Evolutionary conservation across 2,888 invertebrate species (phyloP), one percentile per base, ranked within the genome.

Genomic region (Temnothorax rugatulus): DNA sequence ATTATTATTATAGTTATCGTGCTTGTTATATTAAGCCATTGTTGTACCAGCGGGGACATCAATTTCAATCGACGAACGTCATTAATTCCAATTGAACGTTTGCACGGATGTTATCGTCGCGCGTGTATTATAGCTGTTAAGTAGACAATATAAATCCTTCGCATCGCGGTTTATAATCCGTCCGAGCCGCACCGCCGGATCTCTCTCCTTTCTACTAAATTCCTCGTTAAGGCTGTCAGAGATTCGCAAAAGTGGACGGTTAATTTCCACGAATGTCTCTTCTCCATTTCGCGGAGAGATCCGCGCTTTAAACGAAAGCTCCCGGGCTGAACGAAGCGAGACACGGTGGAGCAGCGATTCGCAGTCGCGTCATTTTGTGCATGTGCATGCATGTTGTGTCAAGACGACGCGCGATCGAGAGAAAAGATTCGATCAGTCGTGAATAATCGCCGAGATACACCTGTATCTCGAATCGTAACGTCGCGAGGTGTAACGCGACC

Each of bases 11-110:
- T 71, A 21, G 38, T 75, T 38, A 63, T 34, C 25, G 47, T 29
- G 15, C 47, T 47, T 25, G 44, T 47, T 47, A 63, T 63, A 71
- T 69, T 54, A 38, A 34, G 34, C 13, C 18, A 75, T 75, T 34
- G 41, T n/a, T n/a, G 4, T 21, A 29, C 47, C n/a, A 71, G 69
- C 25, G 41, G 8, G n/a, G 47, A 75, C 44, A 29, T 75, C 38
- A 63, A 63, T 75, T 63, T 75, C 7, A 34, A 34, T 75, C 63
- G n/a, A 44, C 44, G 44, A 74, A 74, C 29, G 25, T n/a, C 29
- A 61, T 75, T 75, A 47, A 75, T 75, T 61, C 21, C 44, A 75
- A 75, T 75, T 29, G 44, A 61, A 75, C 29, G 7, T 75, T 63
- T 50, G 15, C 75, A 29, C 21, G 47, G 34, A 64, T n/a, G 8